These are phyloP conservation scores for Dendrocopos noguchii DNA, from an alignment of 2,113 vertebrate genomes.

Conservation along the genomic window DNA sequence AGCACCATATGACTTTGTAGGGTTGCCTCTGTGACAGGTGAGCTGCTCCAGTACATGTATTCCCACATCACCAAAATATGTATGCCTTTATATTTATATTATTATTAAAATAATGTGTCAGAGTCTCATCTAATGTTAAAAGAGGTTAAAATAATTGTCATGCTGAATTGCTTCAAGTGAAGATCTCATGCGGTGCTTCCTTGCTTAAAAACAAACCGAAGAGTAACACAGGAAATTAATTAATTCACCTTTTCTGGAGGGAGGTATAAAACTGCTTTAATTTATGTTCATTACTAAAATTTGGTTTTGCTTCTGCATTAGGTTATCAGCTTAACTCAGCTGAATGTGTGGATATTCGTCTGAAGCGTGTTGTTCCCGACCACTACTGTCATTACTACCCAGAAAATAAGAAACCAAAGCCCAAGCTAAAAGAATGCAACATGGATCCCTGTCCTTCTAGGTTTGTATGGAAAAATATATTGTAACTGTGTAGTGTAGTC, in stretches of 20 bases:
- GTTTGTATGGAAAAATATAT: slow-evolving; percentile 60
- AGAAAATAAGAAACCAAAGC: slow-evolving; percentile 92
- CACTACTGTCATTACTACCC: slow-evolving; percentile 89
- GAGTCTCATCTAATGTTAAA: not conserved
- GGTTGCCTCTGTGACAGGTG: not conserved
- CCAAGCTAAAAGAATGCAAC: slow-evolving; percentile 91
- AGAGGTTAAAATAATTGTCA: not conserved
- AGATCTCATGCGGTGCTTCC: not conserved
- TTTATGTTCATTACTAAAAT: not conserved
- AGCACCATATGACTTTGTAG: not conserved
- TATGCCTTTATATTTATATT: not conserved
- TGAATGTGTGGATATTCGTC: slow-evolving; percentile 88
- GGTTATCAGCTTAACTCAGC: slow-evolving; percentile 96
- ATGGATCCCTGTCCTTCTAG: slow-evolving; percentile 94
- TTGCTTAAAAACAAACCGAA: not conserved
- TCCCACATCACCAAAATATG: not conserved
- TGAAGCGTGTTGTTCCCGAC: slow-evolving; percentile 85
- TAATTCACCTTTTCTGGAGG: rapidly evolving
- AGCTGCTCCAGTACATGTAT: not conserved
- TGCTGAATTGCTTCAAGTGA: not conserved
- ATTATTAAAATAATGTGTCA: not conserved
- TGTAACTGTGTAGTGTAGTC: not conserved
- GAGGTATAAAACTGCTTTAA: not conserved
- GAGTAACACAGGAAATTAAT: not conserved
- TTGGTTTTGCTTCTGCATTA: slow-evolving; percentile 22